These are phyloP conservation scores for Ramphastos sulfuratus DNA, from an alignment of 2,113 vertebrate genomes.

Conservation along the genomic window DNA sequence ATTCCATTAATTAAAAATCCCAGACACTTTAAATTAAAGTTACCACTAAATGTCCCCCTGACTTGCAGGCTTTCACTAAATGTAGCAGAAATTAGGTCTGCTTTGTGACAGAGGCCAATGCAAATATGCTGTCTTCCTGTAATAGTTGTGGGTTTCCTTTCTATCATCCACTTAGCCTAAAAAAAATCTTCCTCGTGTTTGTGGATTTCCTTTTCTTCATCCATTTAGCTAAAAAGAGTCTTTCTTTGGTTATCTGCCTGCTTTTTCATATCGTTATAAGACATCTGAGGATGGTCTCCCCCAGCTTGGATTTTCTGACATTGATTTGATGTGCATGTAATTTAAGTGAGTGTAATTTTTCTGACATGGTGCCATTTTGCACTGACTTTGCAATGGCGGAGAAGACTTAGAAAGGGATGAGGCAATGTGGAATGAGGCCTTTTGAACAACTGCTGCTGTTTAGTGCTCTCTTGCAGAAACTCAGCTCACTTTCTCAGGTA, in stretches of 20 bases:
- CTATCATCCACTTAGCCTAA: background rate
- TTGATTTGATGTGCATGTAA: background rate
- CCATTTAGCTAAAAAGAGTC: background rate
- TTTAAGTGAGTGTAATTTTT: background rate
- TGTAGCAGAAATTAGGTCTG: background rate
- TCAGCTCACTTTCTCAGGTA: background rate
- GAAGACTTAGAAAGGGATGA: background rate
- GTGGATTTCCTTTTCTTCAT: conserved; percentile 5
- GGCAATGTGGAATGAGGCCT: background rate
- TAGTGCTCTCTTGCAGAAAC: background rate
- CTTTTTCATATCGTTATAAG: background rate
- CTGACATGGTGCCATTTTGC: fast-evolving
- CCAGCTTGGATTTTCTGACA: background rate
- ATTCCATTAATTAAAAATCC: background rate
- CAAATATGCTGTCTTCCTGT: background rate
- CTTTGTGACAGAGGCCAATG: background rate
- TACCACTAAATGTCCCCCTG: background rate
- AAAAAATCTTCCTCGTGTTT: conserved; percentile 2
- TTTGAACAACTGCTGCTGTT: background rate
- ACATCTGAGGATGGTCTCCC: background rate
- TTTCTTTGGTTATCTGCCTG: background rate
- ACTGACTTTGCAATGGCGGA: background rate
- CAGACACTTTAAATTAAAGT: background rate
- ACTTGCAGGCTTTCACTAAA: background rate
- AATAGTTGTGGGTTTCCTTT: background rate